Conservation (phyloP, 1,140 invertebrate genomes). For the Copidosoma floridanum region DNA sequence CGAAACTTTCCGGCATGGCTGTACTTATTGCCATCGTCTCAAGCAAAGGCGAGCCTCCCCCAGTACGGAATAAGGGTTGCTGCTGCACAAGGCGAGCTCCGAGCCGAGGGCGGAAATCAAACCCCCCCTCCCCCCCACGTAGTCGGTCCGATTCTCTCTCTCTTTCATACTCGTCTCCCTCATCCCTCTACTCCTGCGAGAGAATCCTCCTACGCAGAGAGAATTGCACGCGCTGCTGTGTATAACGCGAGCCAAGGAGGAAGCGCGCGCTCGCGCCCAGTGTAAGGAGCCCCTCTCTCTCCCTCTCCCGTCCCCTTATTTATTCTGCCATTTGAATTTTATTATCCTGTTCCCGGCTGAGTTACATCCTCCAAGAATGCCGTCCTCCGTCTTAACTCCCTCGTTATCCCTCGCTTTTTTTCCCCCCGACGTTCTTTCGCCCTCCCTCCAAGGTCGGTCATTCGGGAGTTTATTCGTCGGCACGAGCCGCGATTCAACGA, state of each 20-base stretch:
- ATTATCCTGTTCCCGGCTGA: constrained; percentile 49
- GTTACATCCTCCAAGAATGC: too few relatives aligned
- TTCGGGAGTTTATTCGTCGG: too few relatives aligned
- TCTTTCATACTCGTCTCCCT: not conserved
- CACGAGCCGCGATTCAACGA: too few relatives aligned
- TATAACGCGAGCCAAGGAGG: constrained; percentile 21
- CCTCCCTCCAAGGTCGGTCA: too few relatives aligned
- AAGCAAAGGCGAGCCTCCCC: constrained; percentile 29
- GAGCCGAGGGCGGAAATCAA: constrained; percentile 40
- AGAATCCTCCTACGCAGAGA: too few relatives aligned
- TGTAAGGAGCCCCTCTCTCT: constrained; percentile 36
- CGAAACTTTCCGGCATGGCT: constrained; percentile 39
- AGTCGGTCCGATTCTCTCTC: not conserved
- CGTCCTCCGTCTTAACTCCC: not conserved
- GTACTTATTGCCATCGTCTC: constrained; percentile 40
- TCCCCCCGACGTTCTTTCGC: not conserved
- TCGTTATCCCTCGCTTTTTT: not conserved
- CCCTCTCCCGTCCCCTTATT: too few relatives aligned
- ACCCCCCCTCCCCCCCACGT: constrained; percentile 32
- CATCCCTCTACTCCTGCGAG: too few relatives aligned
- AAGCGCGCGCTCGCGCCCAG: constrained; percentile 31
- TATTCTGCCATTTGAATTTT: constrained; percentile 57
- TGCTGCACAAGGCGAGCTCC: constrained; percentile 44
- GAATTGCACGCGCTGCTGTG: too few relatives aligned
- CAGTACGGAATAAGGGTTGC: constrained; percentile 50